These are phyloP conservation scores for Rynchops niger DNA, from an alignment of 2,113 vertebrate genomes.

Conservation along the genomic window DNA sequence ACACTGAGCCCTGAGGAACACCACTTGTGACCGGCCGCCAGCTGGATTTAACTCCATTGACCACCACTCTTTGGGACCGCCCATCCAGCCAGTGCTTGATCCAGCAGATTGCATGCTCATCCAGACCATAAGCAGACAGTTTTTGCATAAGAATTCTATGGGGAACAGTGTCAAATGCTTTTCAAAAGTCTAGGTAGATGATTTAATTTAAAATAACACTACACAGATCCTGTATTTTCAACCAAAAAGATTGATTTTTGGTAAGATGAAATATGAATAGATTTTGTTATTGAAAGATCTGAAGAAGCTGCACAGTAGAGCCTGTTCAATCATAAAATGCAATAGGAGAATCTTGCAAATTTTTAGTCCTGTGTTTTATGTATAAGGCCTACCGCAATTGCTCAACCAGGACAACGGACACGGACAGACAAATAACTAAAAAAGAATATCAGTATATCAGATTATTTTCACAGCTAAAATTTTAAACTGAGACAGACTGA, in stretches of 20 bases:
- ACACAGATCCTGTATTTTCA: not conserved
- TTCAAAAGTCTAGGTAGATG: too few species aligned
- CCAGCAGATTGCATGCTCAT: too few species aligned
- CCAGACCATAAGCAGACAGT: too few species aligned
- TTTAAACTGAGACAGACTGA: not conserved
- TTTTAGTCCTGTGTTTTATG: not conserved
- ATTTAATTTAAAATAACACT: not conserved
- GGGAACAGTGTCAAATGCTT: too few species aligned
- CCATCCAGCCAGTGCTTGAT: too few species aligned
- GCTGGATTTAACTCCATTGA: too few species aligned
- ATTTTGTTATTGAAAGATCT: not conserved
- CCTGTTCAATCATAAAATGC: conserved; percentile 14
- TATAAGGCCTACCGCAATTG: not conserved
- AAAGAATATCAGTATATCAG: not conserved
- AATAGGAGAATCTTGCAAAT: not conserved
- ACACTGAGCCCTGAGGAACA: too few species aligned
- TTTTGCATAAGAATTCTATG: too few species aligned
- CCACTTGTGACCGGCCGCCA: too few species aligned
- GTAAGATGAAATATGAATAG: not conserved
- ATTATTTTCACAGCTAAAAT: not conserved
- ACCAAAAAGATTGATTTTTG: not conserved
- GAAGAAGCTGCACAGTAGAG: not conserved
- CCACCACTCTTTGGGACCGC: too few species aligned
- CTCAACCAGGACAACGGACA: not conserved
- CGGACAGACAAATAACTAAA: not conserved